Percentiles rank a stretch among this genome's conserved stretches.
Conservation (phyloP, 2,888 invertebrate species). For the Teinopalpus imperialis region DNA sequence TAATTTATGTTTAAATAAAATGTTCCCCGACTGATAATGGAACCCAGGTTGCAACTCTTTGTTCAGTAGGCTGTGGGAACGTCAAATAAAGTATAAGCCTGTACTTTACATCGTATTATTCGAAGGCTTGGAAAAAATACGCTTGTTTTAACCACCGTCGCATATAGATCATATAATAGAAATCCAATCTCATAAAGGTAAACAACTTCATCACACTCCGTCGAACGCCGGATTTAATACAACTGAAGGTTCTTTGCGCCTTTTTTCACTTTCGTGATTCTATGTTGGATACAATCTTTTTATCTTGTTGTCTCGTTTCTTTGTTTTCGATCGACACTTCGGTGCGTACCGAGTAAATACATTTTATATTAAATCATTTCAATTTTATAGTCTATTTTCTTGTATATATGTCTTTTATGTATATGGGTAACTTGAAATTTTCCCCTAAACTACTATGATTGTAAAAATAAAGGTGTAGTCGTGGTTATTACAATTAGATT, state of each 20-base stretch:
- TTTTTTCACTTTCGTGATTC: conserved; percentile 26
- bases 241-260: conserved; percentile 19
- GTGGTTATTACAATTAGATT: too few relatives aligned
- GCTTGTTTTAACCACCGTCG: conserved; percentile 16
- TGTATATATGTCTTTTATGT: too few relatives aligned
- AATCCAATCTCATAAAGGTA: conserved; percentile 27
- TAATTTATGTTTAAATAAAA: too few relatives aligned
- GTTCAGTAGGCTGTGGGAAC: too few relatives aligned
- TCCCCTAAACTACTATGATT: too few relatives aligned
- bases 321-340: conserved; percentile 26
- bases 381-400: conserved; percentile 1
- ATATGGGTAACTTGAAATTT: too few relatives aligned
- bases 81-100: too few relatives aligned
- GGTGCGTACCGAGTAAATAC: conserved; percentile 12
- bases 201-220: conserved; percentile 25
- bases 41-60: too few relatives aligned
- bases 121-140: conserved; percentile 5
- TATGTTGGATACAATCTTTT: conserved; percentile 22
- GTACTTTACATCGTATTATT: neutral
- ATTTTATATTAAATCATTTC: conserved; percentile 7
- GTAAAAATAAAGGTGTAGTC: too few relatives aligned
- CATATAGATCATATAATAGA: conserved; percentile 22
- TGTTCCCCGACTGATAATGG: too few relatives aligned
- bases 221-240: conserved; percentile 24
- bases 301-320: conserved; percentile 22